A percentile compares a stretch with the other conserved stretches of the same genome.
These are phyloP conservation scores for Alca torda DNA, from an alignment of 2,797 vertebrate genomes.

Conservation along the genomic window DNA sequence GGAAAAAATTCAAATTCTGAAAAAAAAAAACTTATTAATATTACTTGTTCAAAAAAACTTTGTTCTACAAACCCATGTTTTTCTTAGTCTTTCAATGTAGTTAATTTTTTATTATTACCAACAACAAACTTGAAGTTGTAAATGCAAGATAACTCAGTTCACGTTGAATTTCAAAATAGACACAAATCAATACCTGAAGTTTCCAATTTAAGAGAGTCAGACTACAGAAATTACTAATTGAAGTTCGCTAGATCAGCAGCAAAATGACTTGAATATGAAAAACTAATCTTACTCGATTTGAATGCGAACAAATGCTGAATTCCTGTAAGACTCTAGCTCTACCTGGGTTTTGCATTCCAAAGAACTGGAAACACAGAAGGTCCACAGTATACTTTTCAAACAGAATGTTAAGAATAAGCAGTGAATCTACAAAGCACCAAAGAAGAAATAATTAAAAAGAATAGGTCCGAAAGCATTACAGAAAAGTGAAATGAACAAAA, in stretches of 20 bases:
- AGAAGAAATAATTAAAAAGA: background rate
- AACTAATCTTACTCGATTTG: background rate
- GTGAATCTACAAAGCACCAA: background rate
- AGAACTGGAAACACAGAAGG: background rate
- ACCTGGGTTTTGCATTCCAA: background rate
- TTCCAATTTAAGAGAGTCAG: background rate
- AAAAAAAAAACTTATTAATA: background rate
- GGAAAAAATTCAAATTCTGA: background rate
- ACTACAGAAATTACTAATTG: background rate
- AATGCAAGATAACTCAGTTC: background rate
- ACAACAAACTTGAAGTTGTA: background rate
- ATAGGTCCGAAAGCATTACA: background rate
- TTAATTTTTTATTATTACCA: background rate
- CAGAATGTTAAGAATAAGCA: background rate
- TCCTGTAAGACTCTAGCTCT: background rate
- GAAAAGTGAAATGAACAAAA: background rate
- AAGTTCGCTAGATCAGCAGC: background rate
- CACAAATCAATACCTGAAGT: background rate
- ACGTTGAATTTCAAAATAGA: background rate
- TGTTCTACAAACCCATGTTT: rapidly evolving
- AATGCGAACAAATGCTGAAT: background rate
- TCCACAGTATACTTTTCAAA: background rate
- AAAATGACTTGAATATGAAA: background rate
- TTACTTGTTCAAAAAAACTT: background rate
- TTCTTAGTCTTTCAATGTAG: background rate